Evolutionary conservation across 92 coral and sea anemone genomes (phyloP).

Genomic region (Paragorgia papillata): DNA sequence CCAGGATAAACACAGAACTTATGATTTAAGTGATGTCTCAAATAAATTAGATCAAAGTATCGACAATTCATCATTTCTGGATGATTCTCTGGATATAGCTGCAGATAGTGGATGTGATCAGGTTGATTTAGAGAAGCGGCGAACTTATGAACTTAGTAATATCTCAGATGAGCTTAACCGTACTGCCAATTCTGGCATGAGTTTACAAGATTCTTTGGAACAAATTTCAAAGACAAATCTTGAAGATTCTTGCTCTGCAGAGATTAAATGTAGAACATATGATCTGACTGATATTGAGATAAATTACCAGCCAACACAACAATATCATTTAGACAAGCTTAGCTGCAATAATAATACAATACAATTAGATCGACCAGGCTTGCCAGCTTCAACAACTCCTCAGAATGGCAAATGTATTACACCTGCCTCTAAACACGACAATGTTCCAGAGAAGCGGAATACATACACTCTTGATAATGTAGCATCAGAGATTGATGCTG

Average conservation of each 20-base stretch:
- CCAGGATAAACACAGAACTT: slow-evolving; percentile 10
- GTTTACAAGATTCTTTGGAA: slow-evolving; percentile 5
- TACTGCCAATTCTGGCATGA: slow-evolving; percentile 1
- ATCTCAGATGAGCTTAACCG: slow-evolving; percentile 21
- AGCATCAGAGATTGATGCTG: slow-evolving; percentile 9
- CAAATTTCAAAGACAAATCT: neutral
- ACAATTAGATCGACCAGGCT: neutral
- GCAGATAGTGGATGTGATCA: neutral
- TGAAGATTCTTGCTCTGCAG: neutral
- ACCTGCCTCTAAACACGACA: neutral
- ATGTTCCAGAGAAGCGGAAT: neutral
- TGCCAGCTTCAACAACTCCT: neutral
- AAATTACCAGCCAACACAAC: neutral
- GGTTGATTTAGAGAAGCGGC: neutral
- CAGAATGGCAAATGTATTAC: neutral
- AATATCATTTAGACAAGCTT: neutral
- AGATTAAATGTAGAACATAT: slow-evolving; percentile 51
- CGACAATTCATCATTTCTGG: neutral
- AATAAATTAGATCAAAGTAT: slow-evolving; percentile 7
- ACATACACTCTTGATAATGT: slow-evolving; percentile 40
- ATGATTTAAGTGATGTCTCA: slow-evolving; percentile 35
- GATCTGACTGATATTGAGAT: slow-evolving; percentile 33
- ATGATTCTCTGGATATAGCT: neutral
- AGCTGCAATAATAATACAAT: neutral
- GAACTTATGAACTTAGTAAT: slow-evolving; percentile 14